Evolutionary conservation across 2,797 vertebrate species (phyloP).

Genomic region (Silurus aristotelis): DNA sequence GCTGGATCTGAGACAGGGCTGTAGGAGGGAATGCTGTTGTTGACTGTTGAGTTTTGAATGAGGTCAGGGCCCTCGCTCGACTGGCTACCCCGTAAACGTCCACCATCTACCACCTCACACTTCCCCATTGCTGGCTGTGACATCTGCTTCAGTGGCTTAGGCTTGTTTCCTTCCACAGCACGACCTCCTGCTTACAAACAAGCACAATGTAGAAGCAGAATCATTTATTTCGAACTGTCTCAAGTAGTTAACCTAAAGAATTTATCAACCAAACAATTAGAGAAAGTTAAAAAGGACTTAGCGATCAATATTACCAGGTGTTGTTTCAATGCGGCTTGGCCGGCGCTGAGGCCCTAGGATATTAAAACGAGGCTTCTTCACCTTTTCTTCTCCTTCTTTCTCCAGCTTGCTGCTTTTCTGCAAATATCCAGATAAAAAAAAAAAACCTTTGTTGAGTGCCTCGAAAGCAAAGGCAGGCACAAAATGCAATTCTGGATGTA

Average conservation of each 20-base stretch:
- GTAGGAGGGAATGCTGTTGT: constrained; percentile 70
- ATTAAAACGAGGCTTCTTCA: constrained; percentile 89
- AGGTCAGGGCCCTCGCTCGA: constrained; percentile 83
- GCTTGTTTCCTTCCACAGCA: constrained; percentile 83
- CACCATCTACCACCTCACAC: constrained; percentile 79
- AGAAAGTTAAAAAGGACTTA: neutral
- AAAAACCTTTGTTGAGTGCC: neutral
- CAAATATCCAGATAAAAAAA: constrained; percentile 31
- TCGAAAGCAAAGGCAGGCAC: neutral
- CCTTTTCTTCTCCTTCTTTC: constrained; percentile 92
- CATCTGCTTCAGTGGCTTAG: constrained; percentile 86
- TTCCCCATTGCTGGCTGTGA: constrained; percentile 78
- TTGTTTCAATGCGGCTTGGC: constrained; percentile 85
- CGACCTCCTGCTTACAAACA: constrained; percentile 78
- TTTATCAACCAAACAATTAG: neutral
- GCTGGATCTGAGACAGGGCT: constrained; percentile 71
- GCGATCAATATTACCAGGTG: constrained; percentile 77
- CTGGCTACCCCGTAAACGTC: constrained; percentile 80
- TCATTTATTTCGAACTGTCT: neutral
- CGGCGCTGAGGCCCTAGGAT: constrained; percentile 88
- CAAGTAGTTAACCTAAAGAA: neutral
- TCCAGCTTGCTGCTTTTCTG: constrained; percentile 95
- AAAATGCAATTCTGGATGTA: neutral
- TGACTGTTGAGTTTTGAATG: constrained; percentile 70
- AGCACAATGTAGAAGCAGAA: neutral